Evolutionary conservation across 2,888 invertebrate species (phyloP), one percentile per base, ranked within the genome.

Genomic region (Watsonalla cultraria): DNA sequence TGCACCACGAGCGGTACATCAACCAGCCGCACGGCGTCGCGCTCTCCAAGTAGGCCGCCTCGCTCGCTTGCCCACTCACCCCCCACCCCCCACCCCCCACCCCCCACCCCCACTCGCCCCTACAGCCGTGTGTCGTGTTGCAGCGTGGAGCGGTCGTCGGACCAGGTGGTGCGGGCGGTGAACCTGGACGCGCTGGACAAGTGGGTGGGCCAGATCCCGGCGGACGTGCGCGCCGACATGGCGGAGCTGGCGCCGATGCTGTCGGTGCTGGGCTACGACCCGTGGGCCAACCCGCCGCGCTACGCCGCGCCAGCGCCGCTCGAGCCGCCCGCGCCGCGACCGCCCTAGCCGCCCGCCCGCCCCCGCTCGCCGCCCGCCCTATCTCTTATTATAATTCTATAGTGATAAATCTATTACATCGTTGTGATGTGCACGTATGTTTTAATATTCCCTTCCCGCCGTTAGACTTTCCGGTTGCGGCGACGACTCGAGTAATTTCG

Each of bases 151-250:
- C 94, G 98, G 59, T 98, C 98, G 50, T 98, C 98, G 61, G 99
- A 99, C 92, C 99, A 99, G 93, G 98, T 99, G 72, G 97, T 99
- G 84, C 98, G 99, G 77, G 98, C 99, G 11, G 96, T 99, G 58
- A 99, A 99, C 92, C 92, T 97, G 76, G 99, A 99, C 87, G 99
- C 99, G 50, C 92, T 99, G 62, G 94, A 94, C 72, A 97, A 97
- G 90, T 97, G 97, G 97, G 97, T 96, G 65, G 97, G 96, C 55
- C 93, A 95, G 79, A 93, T 97, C 78, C 97, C 97, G 73, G 93
- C 94, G 33, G 98, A 99, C 90, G 98, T 99, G 58, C 94, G 98
- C 61, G 93, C 93, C 60, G 97, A 98, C 82, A 97, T 98, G 97
- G 95, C 96, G 13, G 94, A 95, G 70, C 94, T 98, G 71, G 98